Conservation (phyloP, 2,113 vertebrate genomes). For the Setophaga coronata region DNA sequence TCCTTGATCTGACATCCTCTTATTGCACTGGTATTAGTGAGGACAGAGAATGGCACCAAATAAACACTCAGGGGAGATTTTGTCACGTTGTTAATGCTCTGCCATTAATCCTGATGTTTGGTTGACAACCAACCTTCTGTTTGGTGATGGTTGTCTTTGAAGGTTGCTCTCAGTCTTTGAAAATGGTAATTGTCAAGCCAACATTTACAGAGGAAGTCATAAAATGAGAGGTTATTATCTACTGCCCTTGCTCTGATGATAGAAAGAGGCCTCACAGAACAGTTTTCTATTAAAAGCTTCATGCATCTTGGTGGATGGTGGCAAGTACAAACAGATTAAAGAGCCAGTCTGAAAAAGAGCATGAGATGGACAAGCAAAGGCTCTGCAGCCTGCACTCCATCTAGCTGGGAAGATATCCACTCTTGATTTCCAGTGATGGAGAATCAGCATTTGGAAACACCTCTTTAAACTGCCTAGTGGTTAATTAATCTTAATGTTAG, state of each 20-base stretch:
- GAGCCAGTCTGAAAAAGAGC: not conserved
- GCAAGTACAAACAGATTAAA: slow-evolving; percentile 37
- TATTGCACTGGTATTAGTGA: fast-evolving
- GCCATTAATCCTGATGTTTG: not conserved
- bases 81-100: slow-evolving; percentile 21
- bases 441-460: not conserved
- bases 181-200: slow-evolving; percentile 59
- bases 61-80: not conserved
- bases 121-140: slow-evolving; percentile 16
- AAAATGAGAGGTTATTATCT: slow-evolving; percentile 65
- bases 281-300: slow-evolving; percentile 40
- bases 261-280: slow-evolving; percentile 18
- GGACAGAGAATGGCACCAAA: slow-evolving; percentile 1
- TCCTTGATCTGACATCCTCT: not conserved
- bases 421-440: not conserved
- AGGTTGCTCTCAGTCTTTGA: slow-evolving; percentile 48
- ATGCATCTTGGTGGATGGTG: not conserved
- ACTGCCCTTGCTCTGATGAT: slow-evolving; percentile 13
- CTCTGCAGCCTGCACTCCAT: not conserved
- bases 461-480: not conserved
- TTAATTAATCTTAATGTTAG: not conserved
- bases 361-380: not conserved
- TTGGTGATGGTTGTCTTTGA: slow-evolving; percentile 52
- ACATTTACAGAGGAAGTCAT: slow-evolving; percentile 65
- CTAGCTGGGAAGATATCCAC: not conserved